Conservation (phyloP, 1,140 invertebrate species). For the Thaumatotibia leucotreta region DNA sequence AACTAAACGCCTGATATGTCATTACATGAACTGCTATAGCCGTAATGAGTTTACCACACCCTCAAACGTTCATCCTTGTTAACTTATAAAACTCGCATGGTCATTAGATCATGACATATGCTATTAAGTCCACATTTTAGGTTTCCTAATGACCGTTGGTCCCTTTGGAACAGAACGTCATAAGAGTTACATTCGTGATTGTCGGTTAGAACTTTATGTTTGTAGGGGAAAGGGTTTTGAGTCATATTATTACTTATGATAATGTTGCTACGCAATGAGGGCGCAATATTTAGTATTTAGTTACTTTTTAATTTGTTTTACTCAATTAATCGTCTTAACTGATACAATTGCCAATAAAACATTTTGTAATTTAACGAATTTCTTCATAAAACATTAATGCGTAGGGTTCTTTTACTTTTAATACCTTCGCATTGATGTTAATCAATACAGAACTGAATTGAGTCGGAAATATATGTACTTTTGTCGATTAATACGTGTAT, state of each 20-base stretch:
- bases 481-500: no score
- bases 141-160: not conserved
- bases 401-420: no score
- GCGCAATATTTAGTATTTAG: not conserved
- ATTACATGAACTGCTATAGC: conserved; percentile 1
- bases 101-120: conserved; percentile 11
- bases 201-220: not conserved
- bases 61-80: conserved; percentile 5
- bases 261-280: not conserved
- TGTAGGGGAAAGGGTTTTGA: not conserved
- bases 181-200: not conserved
- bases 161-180: not conserved
- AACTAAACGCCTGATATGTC: not conserved
- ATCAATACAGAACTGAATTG: no score
- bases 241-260: conserved; percentile 3
- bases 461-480: no score
- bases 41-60: conserved; percentile 1
- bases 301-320: not conserved
- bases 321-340: not conserved
- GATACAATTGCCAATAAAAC: no score
- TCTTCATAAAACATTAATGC: no score
- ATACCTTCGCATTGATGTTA: no score
- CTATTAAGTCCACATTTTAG: not conserved
- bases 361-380: no score
- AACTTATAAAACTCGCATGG: conserved; percentile 2